phyloP scores from a whole-genome alignment of 2,113 vertebrate genomes.

The Puma concolor region DNA sequence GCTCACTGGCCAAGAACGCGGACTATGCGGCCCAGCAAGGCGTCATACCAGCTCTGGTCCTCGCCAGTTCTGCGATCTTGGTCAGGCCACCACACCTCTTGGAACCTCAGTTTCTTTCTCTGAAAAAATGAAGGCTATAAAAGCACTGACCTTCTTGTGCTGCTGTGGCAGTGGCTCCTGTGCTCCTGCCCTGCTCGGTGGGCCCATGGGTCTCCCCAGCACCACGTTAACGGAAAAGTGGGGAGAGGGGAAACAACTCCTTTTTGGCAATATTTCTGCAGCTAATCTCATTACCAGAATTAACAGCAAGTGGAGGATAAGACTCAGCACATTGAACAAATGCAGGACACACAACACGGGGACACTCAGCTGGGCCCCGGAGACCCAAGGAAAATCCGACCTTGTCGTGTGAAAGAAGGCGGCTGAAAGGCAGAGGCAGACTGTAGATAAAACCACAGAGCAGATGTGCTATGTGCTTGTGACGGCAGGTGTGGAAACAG shows the following conservation, averaged over 20 bases:
- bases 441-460: not conserved
- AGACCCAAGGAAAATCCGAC: not conserved
- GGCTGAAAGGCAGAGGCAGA: not conserved
- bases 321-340: not conserved
- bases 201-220: not conserved
- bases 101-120: conserved; percentile 13
- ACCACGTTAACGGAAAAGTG: not conserved
- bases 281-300: not conserved
- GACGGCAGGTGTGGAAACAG: not conserved
- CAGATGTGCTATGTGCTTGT: rapidly evolving
- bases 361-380: not conserved
- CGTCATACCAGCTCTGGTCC: not conserved
- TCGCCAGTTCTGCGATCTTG: not conserved
- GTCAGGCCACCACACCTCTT: not conserved
- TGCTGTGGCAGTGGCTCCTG: not conserved
- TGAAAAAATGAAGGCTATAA: not conserved
- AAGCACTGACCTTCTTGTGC: not conserved
- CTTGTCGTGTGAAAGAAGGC: not conserved
- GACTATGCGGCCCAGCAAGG: not conserved
- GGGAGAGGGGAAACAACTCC: not conserved
- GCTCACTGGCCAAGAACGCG: not conserved
- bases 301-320: not conserved
- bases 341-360: not conserved
- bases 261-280: not conserved
- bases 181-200: not conserved